phyloP scores from a whole-genome alignment of 2,113 vertebrate species.

The Phylloscopus trochiloides region DNA sequence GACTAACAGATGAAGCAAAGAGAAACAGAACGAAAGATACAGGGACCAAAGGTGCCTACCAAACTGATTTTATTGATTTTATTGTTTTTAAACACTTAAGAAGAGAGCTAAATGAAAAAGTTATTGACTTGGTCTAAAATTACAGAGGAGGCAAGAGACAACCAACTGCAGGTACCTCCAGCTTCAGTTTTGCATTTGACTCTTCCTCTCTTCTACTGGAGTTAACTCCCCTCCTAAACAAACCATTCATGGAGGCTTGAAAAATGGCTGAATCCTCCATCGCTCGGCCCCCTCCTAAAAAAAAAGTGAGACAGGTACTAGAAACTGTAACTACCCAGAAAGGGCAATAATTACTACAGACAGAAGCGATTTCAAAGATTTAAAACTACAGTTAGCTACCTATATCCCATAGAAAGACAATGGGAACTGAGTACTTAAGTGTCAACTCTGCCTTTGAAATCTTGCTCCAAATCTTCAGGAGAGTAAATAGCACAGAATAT shows the following conservation, averaged over 20 bases:
- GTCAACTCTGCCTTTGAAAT: conserved; percentile 16
- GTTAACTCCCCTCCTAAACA: conserved; percentile 72
- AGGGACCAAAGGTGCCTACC: conserved; percentile 2
- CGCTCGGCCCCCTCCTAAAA: conserved; percentile 70
- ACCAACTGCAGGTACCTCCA: conserved; percentile 66
- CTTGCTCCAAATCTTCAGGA: background rate
- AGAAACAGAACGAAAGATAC: background rate
- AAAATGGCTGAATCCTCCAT: conserved; percentile 72
- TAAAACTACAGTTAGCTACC: conserved; percentile 17
- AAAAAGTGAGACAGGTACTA: conserved; percentile 74
- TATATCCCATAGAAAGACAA: background rate
- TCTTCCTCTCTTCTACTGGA: conserved; percentile 72
- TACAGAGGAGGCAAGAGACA: conserved; percentile 68
- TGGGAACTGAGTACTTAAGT: background rate
- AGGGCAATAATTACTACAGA: conserved; percentile 60
- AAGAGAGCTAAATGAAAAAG: conserved; percentile 58
- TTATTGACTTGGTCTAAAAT: conserved; percentile 36
- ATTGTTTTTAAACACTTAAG: conserved; percentile 25
- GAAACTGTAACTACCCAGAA: conserved; percentile 66
- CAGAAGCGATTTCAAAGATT: conserved; percentile 44
- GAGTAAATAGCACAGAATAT: background rate
- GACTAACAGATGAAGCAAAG: background rate
- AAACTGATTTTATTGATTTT: background rate
- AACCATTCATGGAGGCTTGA: conserved; percentile 73
- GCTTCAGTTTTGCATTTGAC: conserved; percentile 65